Base-by-base conservation (phyloP, 1,140 invertebrate genomes). In the Aphelinus certus region DNA sequence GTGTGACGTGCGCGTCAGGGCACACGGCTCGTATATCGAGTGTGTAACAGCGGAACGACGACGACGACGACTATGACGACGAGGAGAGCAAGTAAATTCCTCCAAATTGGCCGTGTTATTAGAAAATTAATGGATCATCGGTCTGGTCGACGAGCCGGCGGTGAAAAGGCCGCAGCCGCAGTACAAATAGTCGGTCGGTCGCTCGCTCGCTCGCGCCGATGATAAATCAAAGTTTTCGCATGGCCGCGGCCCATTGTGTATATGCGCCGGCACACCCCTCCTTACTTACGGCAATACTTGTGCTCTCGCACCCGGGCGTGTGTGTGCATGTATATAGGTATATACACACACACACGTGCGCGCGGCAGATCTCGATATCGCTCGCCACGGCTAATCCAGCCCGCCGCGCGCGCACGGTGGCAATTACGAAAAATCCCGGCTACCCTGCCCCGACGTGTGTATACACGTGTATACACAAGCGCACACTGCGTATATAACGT, bases 211-310 rank as follows among this genome's bases (percentile, higher is more conserved):
- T 45, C 58, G 3, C 5, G 76, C 26, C 79, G 79, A 86, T 87
- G 85, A 88, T 88, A 88, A 88, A 87, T 88, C 86, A 87, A 86
- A 87, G 83, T 87, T 86, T 87, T 86, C 85, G 81, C 80, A 79
- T 67, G 43, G 82, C 80, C 81, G 82, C 79, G 77, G 83, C 81
- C 58, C 81, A 86, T 87, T 86, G 84, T 86, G 26, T 26, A 26
- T 26, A 26, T 53, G 51, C 51, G 9, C 51, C 4, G 51, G 51
- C 4, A 9, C 51, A 9, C 51, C 4, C 9, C 51, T 26, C 26
- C 26, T 26, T 26, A 26, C 26, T 26, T 26, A 26, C 26, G 26
- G 26, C 26, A 26, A 26, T 26, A 26, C 26, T 26, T 26, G 26
- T 26, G 26, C 26, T 26, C 26, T 26, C 26, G 26, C 26, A 26